A percentile compares a stretch with the other conserved stretches of the same genome.
These are phyloP conservation scores for Onychostruthus taczanowskii DNA, from an alignment of 2,113 vertebrate species.

Conservation along the genomic window DNA sequence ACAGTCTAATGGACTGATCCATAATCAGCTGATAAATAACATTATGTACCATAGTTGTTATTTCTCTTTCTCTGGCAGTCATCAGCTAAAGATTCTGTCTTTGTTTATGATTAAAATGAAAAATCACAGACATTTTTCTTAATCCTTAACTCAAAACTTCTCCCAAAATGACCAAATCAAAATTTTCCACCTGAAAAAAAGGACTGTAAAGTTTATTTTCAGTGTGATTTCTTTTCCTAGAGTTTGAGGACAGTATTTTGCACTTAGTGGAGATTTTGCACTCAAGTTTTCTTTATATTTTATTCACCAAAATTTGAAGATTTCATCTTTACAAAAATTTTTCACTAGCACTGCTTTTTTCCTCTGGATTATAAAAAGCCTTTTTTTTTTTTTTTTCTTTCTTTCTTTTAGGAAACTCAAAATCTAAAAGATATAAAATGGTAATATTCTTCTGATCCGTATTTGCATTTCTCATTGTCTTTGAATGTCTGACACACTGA, in stretches of 20 bases:
- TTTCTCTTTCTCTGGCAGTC: not conserved
- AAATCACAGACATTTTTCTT: not conserved
- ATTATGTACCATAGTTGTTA: not conserved
- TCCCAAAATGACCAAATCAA: not conserved
- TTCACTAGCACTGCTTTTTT: not conserved
- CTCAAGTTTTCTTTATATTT: not conserved
- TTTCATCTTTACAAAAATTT: not conserved
- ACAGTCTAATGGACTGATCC: not conserved
- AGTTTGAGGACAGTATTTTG: not conserved
- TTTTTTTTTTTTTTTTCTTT: not conserved
- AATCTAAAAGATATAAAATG: not conserved
- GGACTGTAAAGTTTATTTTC: not conserved
- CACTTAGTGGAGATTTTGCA: not conserved
- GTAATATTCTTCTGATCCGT: not conserved
- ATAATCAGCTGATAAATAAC: not conserved
- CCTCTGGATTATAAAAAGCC: not conserved
- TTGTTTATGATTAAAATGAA: not conserved
- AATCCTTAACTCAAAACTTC: not conserved
- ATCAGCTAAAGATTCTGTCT: not conserved
- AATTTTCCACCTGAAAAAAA: not conserved
- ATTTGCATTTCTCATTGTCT: not conserved
- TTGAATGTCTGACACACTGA: not conserved
- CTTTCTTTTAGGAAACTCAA: not conserved
- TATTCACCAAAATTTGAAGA: not conserved
- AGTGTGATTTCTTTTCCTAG: not conserved